phyloP scores from a whole-genome alignment of 1,140 invertebrate genomes.

The Papilio glaucus region DNA sequence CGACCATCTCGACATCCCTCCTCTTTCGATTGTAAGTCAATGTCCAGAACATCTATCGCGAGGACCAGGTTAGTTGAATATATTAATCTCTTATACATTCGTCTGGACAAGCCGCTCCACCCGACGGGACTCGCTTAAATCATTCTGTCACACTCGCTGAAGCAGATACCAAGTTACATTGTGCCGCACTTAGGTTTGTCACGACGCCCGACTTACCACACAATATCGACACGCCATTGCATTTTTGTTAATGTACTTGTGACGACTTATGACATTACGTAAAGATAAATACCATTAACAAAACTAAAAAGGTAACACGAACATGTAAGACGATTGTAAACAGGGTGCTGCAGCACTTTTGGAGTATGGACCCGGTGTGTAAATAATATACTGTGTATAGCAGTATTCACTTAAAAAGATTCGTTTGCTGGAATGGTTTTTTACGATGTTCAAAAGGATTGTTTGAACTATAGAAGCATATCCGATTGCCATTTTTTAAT shows the following conservation, averaged over 20 bases:
- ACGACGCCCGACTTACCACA: slow-evolving; percentile 8
- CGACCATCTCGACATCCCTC: neutral
- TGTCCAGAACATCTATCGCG: slow-evolving; percentile 31
- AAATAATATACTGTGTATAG: too few relatives aligned
- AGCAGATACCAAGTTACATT: neutral
- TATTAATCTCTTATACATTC: slow-evolving; percentile 38
- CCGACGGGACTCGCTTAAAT: slow-evolving; percentile 30
- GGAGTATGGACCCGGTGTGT: too few relatives aligned
- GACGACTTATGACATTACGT: too few relatives aligned
- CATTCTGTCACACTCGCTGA: slow-evolving; percentile 28
- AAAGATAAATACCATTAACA: too few relatives aligned
- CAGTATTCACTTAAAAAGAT: too few relatives aligned
- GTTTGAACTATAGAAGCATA: too few relatives aligned
- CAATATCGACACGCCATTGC: slow-evolving; percentile 24
- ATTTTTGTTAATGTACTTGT: slow-evolving; percentile 2
- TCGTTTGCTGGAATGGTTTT: too few relatives aligned
- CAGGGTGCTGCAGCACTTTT: too few relatives aligned
- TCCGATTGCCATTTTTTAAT: too few relatives aligned
- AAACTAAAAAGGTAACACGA: too few relatives aligned
- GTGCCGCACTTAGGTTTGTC: slow-evolving; percentile 20
- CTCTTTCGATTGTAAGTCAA: slow-evolving; percentile 32
- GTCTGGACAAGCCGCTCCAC: slow-evolving; percentile 32
- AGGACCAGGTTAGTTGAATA: slow-evolving; percentile 25
- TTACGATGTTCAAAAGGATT: too few relatives aligned
- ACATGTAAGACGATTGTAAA: slow-evolving; percentile 2